phyloP scores from a whole-genome alignment of 1,140 invertebrate species.

The Zaprionus inermis region DNA sequence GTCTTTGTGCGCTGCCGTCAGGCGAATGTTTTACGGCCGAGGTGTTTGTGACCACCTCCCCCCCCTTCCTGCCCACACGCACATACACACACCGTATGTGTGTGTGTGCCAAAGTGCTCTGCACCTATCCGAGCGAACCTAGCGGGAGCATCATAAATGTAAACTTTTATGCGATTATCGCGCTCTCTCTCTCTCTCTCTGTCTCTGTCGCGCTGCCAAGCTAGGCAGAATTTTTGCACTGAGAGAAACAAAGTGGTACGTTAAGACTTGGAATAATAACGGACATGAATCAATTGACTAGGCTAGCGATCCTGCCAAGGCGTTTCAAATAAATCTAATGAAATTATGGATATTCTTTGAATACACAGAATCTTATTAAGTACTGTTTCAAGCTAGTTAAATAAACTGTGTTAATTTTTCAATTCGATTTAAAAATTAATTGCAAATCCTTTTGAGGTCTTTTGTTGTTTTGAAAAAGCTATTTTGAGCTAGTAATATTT shows the following conservation, averaged over 20 bases:
- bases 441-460: too few species aligned
- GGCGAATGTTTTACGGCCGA: conserved; percentile 78
- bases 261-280: too few species aligned
- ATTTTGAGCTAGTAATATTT: too few species aligned
- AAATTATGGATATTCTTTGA: too few species aligned
- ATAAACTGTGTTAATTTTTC: too few species aligned
- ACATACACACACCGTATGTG: background rate
- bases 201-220: conserved; percentile 29
- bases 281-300: too few species aligned
- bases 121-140: conserved; percentile 67
- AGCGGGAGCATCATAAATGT: conserved; percentile 73
- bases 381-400: too few species aligned
- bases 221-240: conserved; percentile 46
- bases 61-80: background rate
- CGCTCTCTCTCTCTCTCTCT: conserved; percentile 57
- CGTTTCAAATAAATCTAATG: too few species aligned
- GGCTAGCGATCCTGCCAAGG: too few species aligned
- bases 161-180: conserved; percentile 79
- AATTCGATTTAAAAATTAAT: too few species aligned
- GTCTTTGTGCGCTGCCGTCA: conserved; percentile 77
- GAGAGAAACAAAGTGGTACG: conserved; percentile 8
- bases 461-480: too few species aligned
- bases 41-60: conserved; percentile 60
- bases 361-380: too few species aligned
- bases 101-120: conserved; percentile 25